phyloP scores from a whole-genome alignment of 2,113 vertebrate genomes.

The Semnornis frantzii region DNA sequence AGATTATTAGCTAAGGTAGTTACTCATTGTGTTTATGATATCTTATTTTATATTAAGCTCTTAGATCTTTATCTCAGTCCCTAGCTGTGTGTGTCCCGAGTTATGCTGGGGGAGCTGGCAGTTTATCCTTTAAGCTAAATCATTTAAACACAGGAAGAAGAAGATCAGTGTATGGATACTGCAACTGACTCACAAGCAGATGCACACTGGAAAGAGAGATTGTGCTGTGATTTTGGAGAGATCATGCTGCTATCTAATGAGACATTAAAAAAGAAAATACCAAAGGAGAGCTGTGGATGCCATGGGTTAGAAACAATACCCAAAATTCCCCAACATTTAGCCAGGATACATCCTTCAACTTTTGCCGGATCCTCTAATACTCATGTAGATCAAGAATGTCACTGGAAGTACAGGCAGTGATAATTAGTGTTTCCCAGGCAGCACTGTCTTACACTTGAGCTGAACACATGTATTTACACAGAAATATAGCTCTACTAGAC shows the following conservation, averaged over 20 bases:
- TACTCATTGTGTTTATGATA: too few species aligned
- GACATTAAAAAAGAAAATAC: not conserved
- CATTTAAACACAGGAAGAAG: too few species aligned
- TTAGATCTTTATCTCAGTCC: too few species aligned
- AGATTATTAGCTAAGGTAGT: too few species aligned
- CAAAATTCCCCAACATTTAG: not conserved
- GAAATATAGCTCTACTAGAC: not conserved
- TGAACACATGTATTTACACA: not conserved
- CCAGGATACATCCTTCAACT: not conserved
- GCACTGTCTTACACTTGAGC: not conserved
- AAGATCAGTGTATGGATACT: not conserved
- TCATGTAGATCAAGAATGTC: not conserved
- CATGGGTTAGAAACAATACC: not conserved
- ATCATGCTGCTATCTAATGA: not conserved
- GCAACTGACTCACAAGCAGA: not conserved
- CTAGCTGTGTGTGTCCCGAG: too few species aligned
- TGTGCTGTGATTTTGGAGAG: not conserved
- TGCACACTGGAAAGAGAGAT: not conserved
- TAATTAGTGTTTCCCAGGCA: not conserved
- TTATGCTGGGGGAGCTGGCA: too few species aligned
- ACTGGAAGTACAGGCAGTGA: not conserved
- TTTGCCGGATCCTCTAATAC: not conserved
- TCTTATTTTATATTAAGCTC: too few species aligned
- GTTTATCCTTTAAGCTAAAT: too few species aligned
- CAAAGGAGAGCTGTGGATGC: not conserved